These are phyloP conservation scores for Patella depressa DNA, from an alignment of 2,888 invertebrate genomes.

Conservation along the genomic window DNA sequence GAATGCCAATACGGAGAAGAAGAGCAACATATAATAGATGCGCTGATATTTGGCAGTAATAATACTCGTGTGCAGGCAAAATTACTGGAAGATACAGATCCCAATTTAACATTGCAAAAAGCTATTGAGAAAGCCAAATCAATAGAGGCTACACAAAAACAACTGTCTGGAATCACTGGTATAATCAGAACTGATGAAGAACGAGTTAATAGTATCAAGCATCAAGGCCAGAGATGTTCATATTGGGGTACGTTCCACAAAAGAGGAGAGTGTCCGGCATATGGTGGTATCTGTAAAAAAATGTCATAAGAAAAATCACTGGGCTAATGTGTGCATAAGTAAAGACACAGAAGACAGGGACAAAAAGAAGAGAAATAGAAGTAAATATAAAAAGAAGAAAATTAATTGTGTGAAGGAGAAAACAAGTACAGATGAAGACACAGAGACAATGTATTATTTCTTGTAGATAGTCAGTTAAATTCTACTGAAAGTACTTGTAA, in stretches of 20 bases:
- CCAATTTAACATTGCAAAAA: background rate
- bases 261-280: background rate
- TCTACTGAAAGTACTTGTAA: too few relatives aligned
- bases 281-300: background rate
- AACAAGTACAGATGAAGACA: background rate
- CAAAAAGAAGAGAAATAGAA: too few relatives aligned
- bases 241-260: slow-evolving; percentile 6
- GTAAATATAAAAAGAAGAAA: too few relatives aligned
- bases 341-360: too few relatives aligned
- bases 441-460: background rate
- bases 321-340: background rate
- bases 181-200: background rate
- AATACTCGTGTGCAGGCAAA: background rate
- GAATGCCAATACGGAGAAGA: background rate
- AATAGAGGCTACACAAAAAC: background rate
- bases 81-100: background rate
- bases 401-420: too few relatives aligned
- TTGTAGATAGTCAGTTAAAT: too few relatives aligned
- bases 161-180: background rate
- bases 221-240: background rate
- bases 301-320: background rate
- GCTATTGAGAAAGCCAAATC: background rate
- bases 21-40: background rate
- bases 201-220: background rate
- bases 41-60: background rate